These are phyloP conservation scores for Oeneis ivallda DNA, from an alignment of 2,888 invertebrate genomes.

Conservation along the genomic window DNA sequence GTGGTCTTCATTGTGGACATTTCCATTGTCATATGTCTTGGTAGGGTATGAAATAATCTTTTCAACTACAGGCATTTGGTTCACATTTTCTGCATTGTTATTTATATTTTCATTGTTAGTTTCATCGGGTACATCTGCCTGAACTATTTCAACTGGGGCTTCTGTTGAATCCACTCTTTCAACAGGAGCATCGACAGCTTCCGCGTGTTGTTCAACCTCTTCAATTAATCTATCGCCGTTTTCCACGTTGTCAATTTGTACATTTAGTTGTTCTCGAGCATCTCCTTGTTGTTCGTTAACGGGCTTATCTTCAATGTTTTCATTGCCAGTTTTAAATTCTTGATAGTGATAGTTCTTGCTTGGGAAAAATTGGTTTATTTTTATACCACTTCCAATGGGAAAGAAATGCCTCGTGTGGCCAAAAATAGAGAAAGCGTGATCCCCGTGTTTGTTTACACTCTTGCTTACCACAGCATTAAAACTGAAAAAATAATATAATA, in stretches of 20 bases:
- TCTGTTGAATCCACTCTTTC: constrained; percentile 46
- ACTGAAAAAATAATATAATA: constrained; percentile 52
- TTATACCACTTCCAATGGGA: constrained; percentile 62
- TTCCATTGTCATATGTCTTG: constrained; percentile 25
- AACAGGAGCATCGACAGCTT: constrained; percentile 33
- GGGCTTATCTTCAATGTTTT: constrained; percentile 47
- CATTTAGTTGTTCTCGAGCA: constrained; percentile 39
- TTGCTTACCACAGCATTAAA: constrained; percentile 83
- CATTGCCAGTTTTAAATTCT: constrained; percentile 36
- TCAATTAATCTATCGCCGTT: constrained; percentile 22
- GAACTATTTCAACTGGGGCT: constrained; percentile 45
- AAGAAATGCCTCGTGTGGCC: constrained; percentile 65
- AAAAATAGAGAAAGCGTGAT: constrained; percentile 62
- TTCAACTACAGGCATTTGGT: constrained; percentile 35
- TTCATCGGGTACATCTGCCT: constrained; percentile 48
- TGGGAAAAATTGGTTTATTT: constrained; percentile 71
- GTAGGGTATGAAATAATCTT: neutral
- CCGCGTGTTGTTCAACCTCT: constrained; percentile 18
- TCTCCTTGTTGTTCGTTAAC: constrained; percentile 44
- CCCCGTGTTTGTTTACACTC: constrained; percentile 65
- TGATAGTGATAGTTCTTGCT: constrained; percentile 53
- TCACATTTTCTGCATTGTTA: constrained; percentile 36
- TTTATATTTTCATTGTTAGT: constrained; percentile 39
- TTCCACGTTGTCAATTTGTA: constrained; percentile 20
- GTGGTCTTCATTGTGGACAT: constrained; percentile 35